Base-by-base conservation (phyloP, 2,888 invertebrate species). In the Elegia similella region DNA sequence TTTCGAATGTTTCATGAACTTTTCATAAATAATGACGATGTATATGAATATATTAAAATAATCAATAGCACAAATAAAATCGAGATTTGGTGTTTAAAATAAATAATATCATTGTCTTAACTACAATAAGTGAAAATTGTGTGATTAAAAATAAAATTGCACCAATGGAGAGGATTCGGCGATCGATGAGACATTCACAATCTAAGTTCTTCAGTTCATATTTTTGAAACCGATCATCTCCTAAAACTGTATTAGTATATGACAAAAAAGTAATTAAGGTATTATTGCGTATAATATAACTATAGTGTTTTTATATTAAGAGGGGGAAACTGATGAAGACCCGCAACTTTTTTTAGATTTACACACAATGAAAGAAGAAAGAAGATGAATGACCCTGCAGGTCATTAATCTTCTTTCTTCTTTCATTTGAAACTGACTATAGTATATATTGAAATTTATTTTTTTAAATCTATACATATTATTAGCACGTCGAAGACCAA, bases 131-230 rank as follows among this genome's bases (percentile, higher is more conserved):
- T 50, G 23, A 46, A 46, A 23, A 1, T 46, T 23, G 17, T 46
- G 50, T 38, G 34, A 50, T 50, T 50, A 34, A 34, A 50, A 50
- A 0, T 34, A 17, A 34, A 50, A 34, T 58, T 48, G 54, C 59
- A 55, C 42, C 55, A 38, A 29, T 34, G 1, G 34, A 23, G 12
- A 34, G 50, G 50, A 50, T 38, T 50, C 50, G 50, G 50, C 34
- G 12, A 16, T 10, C 7, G 50, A 50, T 23, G 5, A 23, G 17
- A 46, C 46, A 46, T 46, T 12, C 23, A 12, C 7, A 12, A 46
- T 8, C 10, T 23, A n/a, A n/a, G 38, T 38, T n/a, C 2, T 10
- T 12, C 10, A 38, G 3, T n/a, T 2, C 10, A n/a, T 12, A 38
- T 3, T 12, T 12, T 38, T 12, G 5, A 38, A 12, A 38, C 38